Percentiles rank a stretch among this genome's conserved stretches.
These are phyloP conservation scores for Sarcophaga peregrina DNA, from an alignment of 1,140 invertebrate species.

Conservation along the genomic window DNA sequence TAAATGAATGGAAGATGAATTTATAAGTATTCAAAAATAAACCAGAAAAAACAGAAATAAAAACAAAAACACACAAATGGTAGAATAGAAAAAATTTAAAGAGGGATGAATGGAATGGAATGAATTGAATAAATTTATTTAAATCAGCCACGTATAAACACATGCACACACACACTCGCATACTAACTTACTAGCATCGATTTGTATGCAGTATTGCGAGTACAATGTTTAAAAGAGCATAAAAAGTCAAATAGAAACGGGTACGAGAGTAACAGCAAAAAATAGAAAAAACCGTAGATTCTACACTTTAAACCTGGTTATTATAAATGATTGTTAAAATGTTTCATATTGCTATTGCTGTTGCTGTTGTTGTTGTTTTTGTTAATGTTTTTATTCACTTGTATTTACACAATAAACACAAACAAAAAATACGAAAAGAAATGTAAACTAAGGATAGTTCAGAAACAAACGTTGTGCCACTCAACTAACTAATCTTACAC, in stretches of 20 bases:
- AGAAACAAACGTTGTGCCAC: slow-evolving; percentile 4
- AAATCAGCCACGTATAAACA: background rate
- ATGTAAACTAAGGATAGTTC: slow-evolving; percentile 15
- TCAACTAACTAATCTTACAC: background rate
- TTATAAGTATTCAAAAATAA: background rate
- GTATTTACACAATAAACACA: background rate
- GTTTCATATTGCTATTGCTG: no score
- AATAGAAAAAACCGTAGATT: background rate
- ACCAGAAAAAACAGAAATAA: background rate
- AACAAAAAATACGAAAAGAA: background rate
- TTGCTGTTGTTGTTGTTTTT: no score
- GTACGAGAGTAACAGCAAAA: background rate
- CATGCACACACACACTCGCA: background rate
- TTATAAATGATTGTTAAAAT: background rate
- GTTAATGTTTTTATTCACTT: background rate
- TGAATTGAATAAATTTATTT: slow-evolving; percentile 18
- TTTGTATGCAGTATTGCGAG: background rate
- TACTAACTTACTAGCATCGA: no score
- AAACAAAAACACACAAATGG: background rate
- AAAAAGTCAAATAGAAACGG: slow-evolving; percentile 56
- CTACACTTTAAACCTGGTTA: background rate
- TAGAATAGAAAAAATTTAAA: background rate
- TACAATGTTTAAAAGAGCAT: slow-evolving; percentile 62
- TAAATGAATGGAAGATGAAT: slow-evolving; percentile 37
- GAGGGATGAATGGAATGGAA: slow-evolving; percentile 9